phyloP scores from a whole-genome alignment of 2,797 vertebrate species.

The Morus bassanus region DNA sequence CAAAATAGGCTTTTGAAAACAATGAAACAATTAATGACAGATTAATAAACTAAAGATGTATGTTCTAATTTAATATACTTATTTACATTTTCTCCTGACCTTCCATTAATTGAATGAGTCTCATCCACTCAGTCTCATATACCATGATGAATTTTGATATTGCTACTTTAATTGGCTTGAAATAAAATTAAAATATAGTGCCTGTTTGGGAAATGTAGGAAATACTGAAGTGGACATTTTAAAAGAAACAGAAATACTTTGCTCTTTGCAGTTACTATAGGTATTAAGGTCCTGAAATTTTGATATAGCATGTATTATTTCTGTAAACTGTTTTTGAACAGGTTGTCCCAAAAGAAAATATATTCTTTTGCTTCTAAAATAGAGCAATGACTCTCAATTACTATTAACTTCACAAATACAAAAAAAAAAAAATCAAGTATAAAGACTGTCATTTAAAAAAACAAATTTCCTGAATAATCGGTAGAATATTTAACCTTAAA shows the following conservation, averaged over 20 bases:
- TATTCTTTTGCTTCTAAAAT: background rate
- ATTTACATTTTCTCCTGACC: background rate
- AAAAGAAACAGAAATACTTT: background rate
- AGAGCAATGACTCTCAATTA: background rate
- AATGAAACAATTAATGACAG: background rate
- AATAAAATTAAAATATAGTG: background rate
- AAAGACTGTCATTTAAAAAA: background rate
- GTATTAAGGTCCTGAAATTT: background rate
- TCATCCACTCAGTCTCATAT: background rate
- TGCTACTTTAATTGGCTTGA: background rate
- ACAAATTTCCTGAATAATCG: background rate
- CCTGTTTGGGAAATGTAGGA: background rate
- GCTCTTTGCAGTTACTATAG: background rate
- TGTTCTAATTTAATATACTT: background rate
- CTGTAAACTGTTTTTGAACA: background rate
- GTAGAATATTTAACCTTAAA: background rate
- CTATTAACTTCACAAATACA: background rate
- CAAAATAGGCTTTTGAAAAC: conserved; percentile 5
- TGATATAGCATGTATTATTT: background rate
- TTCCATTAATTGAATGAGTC: background rate
- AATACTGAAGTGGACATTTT: background rate
- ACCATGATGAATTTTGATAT: background rate
- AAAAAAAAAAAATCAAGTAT: background rate
- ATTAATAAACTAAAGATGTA: background rate
- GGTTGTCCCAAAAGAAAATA: background rate